A percentile compares a stretch with the other conserved stretches of the same genome.
Conservation (phyloP, 2,888 invertebrate species). For the Macaria notata region DNA sequence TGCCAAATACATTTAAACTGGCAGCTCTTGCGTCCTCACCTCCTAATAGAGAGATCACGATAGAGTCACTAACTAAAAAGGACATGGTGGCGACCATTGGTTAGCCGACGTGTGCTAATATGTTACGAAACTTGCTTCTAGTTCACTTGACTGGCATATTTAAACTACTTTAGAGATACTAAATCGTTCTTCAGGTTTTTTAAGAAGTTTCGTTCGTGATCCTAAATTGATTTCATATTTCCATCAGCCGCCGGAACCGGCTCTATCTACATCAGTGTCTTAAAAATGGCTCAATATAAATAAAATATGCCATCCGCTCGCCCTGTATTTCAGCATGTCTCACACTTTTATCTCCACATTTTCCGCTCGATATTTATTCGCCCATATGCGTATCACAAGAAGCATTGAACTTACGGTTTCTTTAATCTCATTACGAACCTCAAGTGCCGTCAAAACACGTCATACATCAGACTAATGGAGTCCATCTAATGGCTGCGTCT, state of each 20-base stretch:
- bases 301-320: slow-evolving; percentile 38
- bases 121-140: slow-evolving; percentile 44
- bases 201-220: too few relatives aligned
- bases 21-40: slow-evolving; percentile 43
- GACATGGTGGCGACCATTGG: slow-evolving; percentile 45
- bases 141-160: slow-evolving; percentile 19
- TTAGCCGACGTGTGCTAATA: slow-evolving; percentile 59
- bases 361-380: slow-evolving; percentile 39
- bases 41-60: slow-evolving; percentile 75
- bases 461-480: slow-evolving; percentile 45
- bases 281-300: slow-evolving; percentile 32
- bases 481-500: slow-evolving; percentile 43
- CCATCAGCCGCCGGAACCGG: slow-evolving; percentile 18
- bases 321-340: slow-evolving; percentile 35
- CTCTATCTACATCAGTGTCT: slow-evolving; percentile 2
- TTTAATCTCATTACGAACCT: slow-evolving; percentile 39
- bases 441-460: slow-evolving; percentile 46
- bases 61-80: slow-evolving; percentile 56
- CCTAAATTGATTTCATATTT: too few relatives aligned
- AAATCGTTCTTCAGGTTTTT: too few relatives aligned
- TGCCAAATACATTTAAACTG: slow-evolving; percentile 38
- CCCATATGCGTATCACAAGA: slow-evolving; percentile 23
- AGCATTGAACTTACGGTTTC: slow-evolving; percentile 33
- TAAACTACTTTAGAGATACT: slow-evolving; percentile 6
- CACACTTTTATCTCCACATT: slow-evolving; percentile 39